Percentiles rank a stretch among this genome's conserved stretches.
Conservation (phyloP, 2,888 invertebrate genomes). For the Rhorus exstirpatorius region DNA sequence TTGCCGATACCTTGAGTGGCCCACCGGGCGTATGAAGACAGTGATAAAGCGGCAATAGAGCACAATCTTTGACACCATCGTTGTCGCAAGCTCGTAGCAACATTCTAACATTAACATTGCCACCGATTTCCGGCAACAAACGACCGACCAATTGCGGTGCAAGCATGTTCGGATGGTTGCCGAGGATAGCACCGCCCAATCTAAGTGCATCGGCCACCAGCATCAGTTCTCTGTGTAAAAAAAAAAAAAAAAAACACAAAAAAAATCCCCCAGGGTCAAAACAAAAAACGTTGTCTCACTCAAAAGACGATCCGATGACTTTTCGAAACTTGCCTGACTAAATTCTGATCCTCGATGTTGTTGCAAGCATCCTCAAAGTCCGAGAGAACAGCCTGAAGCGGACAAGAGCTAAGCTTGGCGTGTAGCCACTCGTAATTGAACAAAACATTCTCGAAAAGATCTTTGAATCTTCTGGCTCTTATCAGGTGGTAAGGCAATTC, state of each 20-base stretch:
- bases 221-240: constrained; percentile 91
- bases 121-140: constrained; percentile 95
- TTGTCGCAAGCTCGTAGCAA: constrained; percentile 96
- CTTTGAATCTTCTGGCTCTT: constrained; percentile 95
- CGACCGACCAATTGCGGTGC: constrained; percentile 97
- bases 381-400: constrained; percentile 96
- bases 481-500: constrained; percentile 98
- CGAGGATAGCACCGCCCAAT: constrained; percentile 97
- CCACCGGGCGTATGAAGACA: constrained; percentile 99
- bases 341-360: constrained; percentile 94
- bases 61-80: constrained; percentile 95
- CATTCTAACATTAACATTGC: constrained; percentile 93
- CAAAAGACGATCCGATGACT: neutral
- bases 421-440: constrained; percentile 99
- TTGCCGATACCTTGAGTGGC: constrained; percentile 92
- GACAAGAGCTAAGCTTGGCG: constrained; percentile 97
- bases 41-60: constrained; percentile 96
- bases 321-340: constrained; percentile 89
- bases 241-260: neutral
- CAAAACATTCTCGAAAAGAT: constrained; percentile 95
- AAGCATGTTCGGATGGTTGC: constrained; percentile 97
- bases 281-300: neutral
- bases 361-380: constrained; percentile 97
- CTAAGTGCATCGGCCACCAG: constrained; percentile 97
- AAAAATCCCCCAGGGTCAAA: neutral